Conservation (phyloP, 2,797 vertebrate species). For the Sebastes iracundus region DNA sequence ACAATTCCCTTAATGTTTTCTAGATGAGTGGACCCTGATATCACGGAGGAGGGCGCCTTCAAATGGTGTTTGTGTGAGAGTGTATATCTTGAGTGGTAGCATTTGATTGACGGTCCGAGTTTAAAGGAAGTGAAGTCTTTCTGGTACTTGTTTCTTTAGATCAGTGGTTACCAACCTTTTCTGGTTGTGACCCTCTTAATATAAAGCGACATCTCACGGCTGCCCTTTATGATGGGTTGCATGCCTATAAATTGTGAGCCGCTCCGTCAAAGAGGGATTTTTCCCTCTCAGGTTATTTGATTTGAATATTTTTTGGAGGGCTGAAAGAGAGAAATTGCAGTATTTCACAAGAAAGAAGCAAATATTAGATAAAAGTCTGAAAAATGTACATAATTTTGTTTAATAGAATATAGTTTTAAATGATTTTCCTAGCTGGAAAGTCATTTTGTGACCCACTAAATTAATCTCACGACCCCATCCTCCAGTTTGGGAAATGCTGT, state of each 20-base stretch:
- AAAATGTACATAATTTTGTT: fast-evolving
- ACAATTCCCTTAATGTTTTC: conserved; percentile 56
- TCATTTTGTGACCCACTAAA: not conserved
- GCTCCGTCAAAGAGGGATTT: not conserved
- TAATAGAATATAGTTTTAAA: not conserved
- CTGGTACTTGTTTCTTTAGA: not conserved
- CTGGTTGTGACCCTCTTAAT: not conserved
- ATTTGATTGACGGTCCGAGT: not conserved
- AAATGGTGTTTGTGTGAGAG: not conserved
- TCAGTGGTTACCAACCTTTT: not conserved
- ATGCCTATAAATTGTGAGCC: not conserved
- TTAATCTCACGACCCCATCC: not conserved
- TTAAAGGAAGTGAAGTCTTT: not conserved
- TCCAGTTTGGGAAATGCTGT: fast-evolving
- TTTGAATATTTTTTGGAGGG: not conserved
- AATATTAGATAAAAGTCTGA: not conserved
- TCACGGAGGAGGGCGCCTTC: not conserved
- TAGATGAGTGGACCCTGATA: conserved; percentile 45
- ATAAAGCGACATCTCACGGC: not conserved
- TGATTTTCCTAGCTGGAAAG: not conserved
- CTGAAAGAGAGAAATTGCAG: not conserved
- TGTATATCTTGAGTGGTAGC: not conserved
- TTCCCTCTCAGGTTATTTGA: not conserved
- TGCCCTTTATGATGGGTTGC: no score
- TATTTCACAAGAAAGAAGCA: not conserved